A percentile compares a stretch with the other conserved stretches of the same genome.
Evolutionary conservation across 2,888 invertebrate species (phyloP).

Genomic region (Perizoma affinitatum): DNA sequence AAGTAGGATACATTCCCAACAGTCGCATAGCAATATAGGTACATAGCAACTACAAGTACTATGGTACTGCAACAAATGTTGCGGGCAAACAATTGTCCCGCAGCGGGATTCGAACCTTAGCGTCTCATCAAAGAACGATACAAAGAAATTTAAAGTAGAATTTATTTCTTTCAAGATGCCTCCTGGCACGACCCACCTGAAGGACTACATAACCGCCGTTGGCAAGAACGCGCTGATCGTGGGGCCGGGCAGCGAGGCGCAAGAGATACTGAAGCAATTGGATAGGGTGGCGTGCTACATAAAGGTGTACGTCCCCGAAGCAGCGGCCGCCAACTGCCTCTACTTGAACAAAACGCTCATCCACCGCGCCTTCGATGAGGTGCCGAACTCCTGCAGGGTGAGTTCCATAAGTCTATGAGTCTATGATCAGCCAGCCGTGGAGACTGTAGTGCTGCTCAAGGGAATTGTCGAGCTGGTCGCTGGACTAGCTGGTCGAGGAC

Average conservation of each 20-base stretch:
- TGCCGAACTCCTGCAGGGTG: constrained; percentile 91
- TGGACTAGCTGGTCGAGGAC: too few relatives aligned
- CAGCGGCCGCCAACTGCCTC: constrained; percentile 94
- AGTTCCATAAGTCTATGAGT: constrained; percentile 17
- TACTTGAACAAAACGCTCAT: constrained; percentile 97
- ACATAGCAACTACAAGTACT: too few relatives aligned
- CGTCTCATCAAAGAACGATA: too few relatives aligned
- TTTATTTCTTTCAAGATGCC: constrained; percentile 56
- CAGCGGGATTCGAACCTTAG: too few relatives aligned
- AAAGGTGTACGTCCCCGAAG: constrained; percentile 87
- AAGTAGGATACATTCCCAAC: too few relatives aligned
- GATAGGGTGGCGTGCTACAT: constrained; percentile 70
- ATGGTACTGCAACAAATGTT: too few relatives aligned
- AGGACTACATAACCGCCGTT: constrained; percentile 94
- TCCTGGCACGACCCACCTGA: constrained; percentile 85
- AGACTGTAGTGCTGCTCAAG: too few relatives aligned
- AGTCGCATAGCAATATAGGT: too few relatives aligned
- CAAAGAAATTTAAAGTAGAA: too few relatives aligned
- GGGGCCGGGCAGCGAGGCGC: constrained; percentile 91
- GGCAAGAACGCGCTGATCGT: constrained; percentile 96
- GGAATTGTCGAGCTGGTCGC: too few relatives aligned
- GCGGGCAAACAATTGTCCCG: too few relatives aligned
- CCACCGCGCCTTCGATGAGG: constrained; percentile 92
- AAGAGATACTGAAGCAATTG: constrained; percentile 94
- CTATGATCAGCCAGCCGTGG: too few relatives aligned